Conservation (phyloP, 2,888 invertebrate genomes). For the Sepioteuthis lessoniana region DNA sequence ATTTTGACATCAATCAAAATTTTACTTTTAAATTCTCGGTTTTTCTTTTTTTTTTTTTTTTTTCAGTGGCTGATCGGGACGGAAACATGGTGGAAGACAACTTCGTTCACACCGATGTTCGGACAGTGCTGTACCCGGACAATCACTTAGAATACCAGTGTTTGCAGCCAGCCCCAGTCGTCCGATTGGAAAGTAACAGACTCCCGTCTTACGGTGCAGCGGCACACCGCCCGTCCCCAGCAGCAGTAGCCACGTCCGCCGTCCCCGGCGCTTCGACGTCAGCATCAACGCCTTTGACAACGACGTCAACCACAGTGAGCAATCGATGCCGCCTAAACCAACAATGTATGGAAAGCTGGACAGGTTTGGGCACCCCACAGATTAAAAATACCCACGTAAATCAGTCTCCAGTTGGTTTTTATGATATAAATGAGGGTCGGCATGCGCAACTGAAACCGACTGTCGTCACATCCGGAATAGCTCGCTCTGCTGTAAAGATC, state of each 20-base stretch:
- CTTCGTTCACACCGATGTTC: background rate
- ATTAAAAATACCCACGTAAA: background rate
- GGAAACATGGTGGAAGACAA: background rate
- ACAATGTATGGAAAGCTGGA: background rate
- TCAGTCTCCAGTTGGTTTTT: background rate
- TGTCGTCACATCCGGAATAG: background rate
- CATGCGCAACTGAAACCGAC: background rate
- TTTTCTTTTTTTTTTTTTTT: background rate
- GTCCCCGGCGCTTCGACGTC: background rate
- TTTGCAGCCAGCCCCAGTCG: conserved; percentile 11
- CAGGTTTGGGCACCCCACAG: background rate
- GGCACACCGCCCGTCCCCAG: background rate
- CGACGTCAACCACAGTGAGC: background rate
- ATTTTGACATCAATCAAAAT: too few species aligned
- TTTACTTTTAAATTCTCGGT: too few species aligned
- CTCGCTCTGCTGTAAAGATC: background rate
- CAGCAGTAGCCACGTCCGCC: background rate
- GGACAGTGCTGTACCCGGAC: background rate
- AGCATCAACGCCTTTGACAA: background rate
- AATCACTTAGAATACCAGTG: background rate
- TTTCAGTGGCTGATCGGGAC: background rate
- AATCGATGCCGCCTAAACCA: background rate
- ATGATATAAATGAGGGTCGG: background rate
- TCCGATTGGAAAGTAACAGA: background rate
- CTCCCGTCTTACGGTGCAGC: background rate